Conservation (phyloP, 2,888 invertebrate species). For the Drosophila prostipennis region DNA sequence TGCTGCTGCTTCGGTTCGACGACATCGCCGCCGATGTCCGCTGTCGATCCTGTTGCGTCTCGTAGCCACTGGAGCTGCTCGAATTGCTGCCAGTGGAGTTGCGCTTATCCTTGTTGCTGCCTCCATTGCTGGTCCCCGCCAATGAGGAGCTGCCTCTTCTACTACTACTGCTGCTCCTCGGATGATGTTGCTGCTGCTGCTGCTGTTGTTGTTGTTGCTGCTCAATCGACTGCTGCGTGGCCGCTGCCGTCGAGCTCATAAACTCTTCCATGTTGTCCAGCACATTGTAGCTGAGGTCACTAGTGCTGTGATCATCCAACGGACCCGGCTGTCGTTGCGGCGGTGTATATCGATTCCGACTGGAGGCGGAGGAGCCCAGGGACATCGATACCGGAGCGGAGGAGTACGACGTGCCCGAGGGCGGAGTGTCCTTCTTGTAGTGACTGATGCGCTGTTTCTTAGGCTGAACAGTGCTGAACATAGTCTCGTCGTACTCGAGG, state of each 20-base stretch:
- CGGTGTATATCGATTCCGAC: conserved; percentile 70
- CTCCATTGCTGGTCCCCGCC: conserved; percentile 22
- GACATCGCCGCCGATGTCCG: conserved; percentile 45
- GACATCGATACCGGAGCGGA: conserved; percentile 12
- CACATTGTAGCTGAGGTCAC: conserved; percentile 83
- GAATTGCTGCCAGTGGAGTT: conserved; percentile 71
- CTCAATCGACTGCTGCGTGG: conserved; percentile 43
- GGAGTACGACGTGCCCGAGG: conserved; percentile 22
- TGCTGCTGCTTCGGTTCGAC: conserved; percentile 27
- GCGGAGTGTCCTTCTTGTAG: conserved; percentile 86
- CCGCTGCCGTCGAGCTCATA: conserved; percentile 64
- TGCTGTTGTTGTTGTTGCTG: conserved; percentile 40
- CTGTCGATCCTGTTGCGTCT: conserved; percentile 61
- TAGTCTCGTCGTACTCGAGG: conserved; percentile 86
- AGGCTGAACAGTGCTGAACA: conserved; percentile 81
- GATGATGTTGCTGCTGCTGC: conserved; percentile 26
- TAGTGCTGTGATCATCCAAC: conserved; percentile 60
- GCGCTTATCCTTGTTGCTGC: conserved; percentile 65
- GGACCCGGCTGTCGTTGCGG: conserved; percentile 59
- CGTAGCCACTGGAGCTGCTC: conserved; percentile 65
- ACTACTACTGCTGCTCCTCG: conserved; percentile 35
- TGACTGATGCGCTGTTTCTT: conserved; percentile 96
- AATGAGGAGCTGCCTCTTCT: conserved; percentile 44
- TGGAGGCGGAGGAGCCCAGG: conserved; percentile 41
- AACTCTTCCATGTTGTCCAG: conserved; percentile 82